Percentiles rank a stretch among this genome's conserved stretches.
Evolutionary conservation across 2,113 vertebrate genomes (phyloP).

Genomic region (Myanophis thanlyinensis): DNA sequence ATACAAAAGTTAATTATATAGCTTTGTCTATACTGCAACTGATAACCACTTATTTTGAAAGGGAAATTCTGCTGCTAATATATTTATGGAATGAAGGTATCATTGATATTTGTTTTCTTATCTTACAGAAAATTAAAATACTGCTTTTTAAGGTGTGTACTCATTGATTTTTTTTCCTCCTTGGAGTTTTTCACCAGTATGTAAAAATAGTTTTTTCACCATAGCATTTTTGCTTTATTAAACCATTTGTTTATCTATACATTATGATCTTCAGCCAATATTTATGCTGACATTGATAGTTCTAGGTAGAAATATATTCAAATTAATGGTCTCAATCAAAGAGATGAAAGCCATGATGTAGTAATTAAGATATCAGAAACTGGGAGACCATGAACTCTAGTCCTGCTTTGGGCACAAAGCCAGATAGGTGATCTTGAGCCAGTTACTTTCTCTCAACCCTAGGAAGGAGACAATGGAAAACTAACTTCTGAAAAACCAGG

Average conservation of each 20-base stretch:
- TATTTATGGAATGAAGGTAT: slow-evolving; percentile 75
- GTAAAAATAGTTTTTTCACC: background rate
- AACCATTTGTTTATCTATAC: background rate
- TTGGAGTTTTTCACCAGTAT: background rate
- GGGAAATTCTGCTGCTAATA: slow-evolving; percentile 74
- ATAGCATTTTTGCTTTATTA: background rate
- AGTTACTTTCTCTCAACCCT: background rate
- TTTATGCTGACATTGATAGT: background rate
- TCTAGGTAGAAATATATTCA: background rate
- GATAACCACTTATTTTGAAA: slow-evolving; percentile 21
- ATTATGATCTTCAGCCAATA: background rate
- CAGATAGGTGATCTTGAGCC: background rate
- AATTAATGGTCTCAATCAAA: background rate
- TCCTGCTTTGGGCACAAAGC: background rate
- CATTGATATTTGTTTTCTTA: slow-evolving; percentile 66
- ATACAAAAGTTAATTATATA: background rate
- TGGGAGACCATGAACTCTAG: background rate
- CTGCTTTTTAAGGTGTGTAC: slow-evolving; percentile 44
- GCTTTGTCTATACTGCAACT: background rate
- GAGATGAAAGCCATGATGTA: background rate
- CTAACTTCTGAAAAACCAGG: background rate
- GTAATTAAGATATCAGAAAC: background rate
- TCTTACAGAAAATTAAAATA: slow-evolving; percentile 65
- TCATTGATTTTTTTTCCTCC: background rate
- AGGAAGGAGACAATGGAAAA: background rate